Percentiles rank a stretch among this genome's conserved stretches.
Conservation (phyloP, 2,888 invertebrate species). For the Calameuta filiformis region DNA sequence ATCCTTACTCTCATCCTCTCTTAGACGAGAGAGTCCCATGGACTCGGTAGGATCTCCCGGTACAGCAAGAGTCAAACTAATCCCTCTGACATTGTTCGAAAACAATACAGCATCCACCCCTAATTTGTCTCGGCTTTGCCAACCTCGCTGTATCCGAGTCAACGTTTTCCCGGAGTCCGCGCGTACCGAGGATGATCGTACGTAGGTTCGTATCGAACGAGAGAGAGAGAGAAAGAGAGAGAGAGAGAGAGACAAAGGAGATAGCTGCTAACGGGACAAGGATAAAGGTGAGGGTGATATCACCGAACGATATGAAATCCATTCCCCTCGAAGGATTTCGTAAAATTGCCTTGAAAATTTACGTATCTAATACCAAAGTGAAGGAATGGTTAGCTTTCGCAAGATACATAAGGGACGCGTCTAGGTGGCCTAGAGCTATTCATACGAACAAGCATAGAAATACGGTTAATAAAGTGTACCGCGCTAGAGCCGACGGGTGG, state of each 20-base stretch:
- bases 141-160: not conserved
- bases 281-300: not conserved
- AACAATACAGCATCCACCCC: conserved; percentile 45
- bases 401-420: not conserved
- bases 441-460: conserved; percentile 1
- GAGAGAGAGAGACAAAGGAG: not conserved
- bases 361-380: not conserved
- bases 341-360: not conserved
- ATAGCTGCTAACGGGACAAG: not conserved
- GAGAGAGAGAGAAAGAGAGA: too few relatives aligned
- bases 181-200: not conserved
- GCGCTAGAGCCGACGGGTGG: conserved; percentile 35
- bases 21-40: not conserved
- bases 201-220: not conserved
- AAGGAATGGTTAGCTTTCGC: not conserved
- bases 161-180: not conserved
- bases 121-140: conserved; percentile 42
- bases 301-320: not conserved
- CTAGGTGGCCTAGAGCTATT: not conserved
- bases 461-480: conserved; percentile 20
- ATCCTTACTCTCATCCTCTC: conserved; percentile 4
- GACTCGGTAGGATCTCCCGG: not conserved
- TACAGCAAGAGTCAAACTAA: conserved; percentile 33
- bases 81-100: conserved; percentile 55
- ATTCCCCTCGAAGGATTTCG: not conserved